A percentile compares a stretch with the other conserved stretches of the same genome.
Evolutionary conservation across 1,140 invertebrate species (phyloP).

Genomic region (Cydia fagiglandana): DNA sequence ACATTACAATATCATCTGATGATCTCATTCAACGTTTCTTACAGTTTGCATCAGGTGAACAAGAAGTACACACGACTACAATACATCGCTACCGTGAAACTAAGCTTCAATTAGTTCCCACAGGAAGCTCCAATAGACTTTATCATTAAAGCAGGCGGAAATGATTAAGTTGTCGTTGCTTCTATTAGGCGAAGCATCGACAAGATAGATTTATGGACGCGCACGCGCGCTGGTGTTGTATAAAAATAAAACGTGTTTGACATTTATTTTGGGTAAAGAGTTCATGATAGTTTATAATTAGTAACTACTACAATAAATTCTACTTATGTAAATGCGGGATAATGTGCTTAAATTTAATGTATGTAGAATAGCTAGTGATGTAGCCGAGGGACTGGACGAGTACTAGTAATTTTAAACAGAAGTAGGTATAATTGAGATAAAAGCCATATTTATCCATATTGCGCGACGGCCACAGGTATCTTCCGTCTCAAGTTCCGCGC

Average conservation of each 20-base stretch:
- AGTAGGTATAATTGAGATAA: too few relatives aligned
- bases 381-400: too few relatives aligned
- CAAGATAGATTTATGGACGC: conserved; percentile 64
- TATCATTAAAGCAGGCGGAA: conserved; percentile 61
- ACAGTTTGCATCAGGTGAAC: not conserved
- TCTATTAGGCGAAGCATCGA: conserved; percentile 62
- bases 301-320: too few relatives aligned
- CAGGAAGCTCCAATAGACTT: conserved; percentile 59
- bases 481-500: too few relatives aligned
- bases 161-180: conserved; percentile 71
- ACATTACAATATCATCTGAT: too few relatives aligned
- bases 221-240: conserved; percentile 36
- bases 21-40: not conserved
- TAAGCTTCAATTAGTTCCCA: conserved; percentile 41
- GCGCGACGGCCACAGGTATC: too few relatives aligned
- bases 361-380: too few relatives aligned
- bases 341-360: too few relatives aligned
- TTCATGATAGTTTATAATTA: not conserved
- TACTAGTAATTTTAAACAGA: too few relatives aligned
- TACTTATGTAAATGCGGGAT: too few relatives aligned
- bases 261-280: conserved; percentile 22
- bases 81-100: conserved; percentile 22
- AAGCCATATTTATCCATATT: too few relatives aligned
- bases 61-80: conserved; percentile 1
- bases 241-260: conserved; percentile 44